A percentile compares a stretch with the other conserved stretches of the same genome.
Evolutionary conservation across 2,888 invertebrate species (phyloP).

Genomic region (Drosophila putrida): DNA sequence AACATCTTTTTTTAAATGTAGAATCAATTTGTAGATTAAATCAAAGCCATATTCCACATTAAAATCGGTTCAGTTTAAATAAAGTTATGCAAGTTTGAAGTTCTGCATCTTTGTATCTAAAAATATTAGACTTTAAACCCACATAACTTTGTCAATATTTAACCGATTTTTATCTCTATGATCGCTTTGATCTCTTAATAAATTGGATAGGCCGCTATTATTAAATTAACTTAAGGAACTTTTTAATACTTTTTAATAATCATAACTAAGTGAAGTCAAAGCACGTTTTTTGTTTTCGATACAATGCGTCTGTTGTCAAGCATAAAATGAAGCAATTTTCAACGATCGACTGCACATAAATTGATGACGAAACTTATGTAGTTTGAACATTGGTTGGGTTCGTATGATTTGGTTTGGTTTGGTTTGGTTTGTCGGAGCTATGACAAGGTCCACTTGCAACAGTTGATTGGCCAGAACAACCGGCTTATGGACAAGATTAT

Average conservation of each 20-base stretch:
- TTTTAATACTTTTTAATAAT: not conserved
- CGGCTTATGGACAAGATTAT: slow-evolving; percentile 46
- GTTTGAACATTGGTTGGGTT: slow-evolving; percentile 6
- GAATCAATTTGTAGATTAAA: too few relatives aligned
- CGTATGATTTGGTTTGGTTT: slow-evolving; percentile 8
- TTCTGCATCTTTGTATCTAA: too few relatives aligned
- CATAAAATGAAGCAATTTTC: slow-evolving; percentile 30
- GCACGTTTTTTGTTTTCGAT: not conserved
- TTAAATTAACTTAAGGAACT: too few relatives aligned
- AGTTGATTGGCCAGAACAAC: slow-evolving; percentile 48
- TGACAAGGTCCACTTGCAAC: slow-evolving; percentile 49
- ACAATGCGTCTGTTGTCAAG: slow-evolving; percentile 8
- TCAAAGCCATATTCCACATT: too few relatives aligned
- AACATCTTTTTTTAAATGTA: too few relatives aligned
- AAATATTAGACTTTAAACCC: too few relatives aligned
- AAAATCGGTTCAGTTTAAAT: too few relatives aligned
- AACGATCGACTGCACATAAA: slow-evolving; percentile 11
- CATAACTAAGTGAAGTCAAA: not conserved
- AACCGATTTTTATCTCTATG: too few relatives aligned
- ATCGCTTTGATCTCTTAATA: too few relatives aligned
- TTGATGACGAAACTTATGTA: slow-evolving; percentile 30
- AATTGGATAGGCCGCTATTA: too few relatives aligned
- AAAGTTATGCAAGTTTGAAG: too few relatives aligned
- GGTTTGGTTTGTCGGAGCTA: slow-evolving; percentile 8
- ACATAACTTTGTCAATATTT: too few relatives aligned